Evolutionary conservation across 2,797 vertebrate species (phyloP).

Genomic region (Tapirus indicus): DNA sequence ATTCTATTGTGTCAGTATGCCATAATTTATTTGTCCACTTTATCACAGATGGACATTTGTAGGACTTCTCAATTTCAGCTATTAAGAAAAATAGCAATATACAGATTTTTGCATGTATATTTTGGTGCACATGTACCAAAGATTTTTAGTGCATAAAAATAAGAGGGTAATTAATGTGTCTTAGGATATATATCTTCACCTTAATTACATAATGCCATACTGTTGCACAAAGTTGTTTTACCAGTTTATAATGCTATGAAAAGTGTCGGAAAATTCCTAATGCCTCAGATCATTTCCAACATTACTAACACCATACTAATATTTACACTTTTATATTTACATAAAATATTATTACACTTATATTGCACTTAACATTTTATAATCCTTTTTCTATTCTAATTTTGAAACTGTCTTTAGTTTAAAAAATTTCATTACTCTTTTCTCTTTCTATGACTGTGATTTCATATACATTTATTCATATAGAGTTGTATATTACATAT

Average conservation of each 20-base stretch:
- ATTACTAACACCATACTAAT: background rate
- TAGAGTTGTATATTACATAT: background rate
- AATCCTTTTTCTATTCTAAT: background rate
- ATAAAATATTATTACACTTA: background rate
- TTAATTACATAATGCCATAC: background rate
- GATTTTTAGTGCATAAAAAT: background rate
- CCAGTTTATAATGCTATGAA: background rate
- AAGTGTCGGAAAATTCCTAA: background rate
- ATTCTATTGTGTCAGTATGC: background rate
- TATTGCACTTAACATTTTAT: background rate
- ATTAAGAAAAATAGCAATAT: background rate
- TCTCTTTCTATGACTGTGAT: background rate
- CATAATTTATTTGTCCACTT: background rate
- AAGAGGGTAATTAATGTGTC: background rate
- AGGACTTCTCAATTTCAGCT: background rate
- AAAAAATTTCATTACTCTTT: background rate
- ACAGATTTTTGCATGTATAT: background rate
- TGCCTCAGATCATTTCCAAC: background rate
- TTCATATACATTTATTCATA: background rate
- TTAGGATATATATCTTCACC: background rate
- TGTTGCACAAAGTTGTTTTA: background rate
- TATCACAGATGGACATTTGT: background rate
- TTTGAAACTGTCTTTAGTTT: background rate
- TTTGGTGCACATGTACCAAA: background rate
- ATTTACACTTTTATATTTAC: background rate